These are phyloP conservation scores for Buceros bicornis DNA, from an alignment of 2,797 vertebrate genomes.

Conservation along the genomic window DNA sequence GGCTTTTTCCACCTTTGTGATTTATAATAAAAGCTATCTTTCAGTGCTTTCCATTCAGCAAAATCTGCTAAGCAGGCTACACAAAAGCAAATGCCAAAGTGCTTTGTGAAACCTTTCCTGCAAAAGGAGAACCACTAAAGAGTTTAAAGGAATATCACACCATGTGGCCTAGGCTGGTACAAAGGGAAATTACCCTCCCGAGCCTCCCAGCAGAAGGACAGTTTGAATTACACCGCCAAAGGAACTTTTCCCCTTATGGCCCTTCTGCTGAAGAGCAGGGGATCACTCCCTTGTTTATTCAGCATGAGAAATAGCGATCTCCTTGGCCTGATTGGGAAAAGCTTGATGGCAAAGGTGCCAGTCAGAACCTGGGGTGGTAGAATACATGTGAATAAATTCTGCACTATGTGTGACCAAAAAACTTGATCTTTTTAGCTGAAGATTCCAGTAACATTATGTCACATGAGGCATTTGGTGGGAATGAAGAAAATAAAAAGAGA, in stretches of 20 bases:
- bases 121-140: slow-evolving; percentile 28
- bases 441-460: slow-evolving; percentile 53
- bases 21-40: slow-evolving; percentile 46
- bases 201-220: neutral
- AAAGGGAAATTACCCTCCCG: slow-evolving; percentile 1
- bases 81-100: slow-evolving; percentile 41
- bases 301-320: slow-evolving; percentile 22
- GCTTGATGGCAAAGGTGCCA: neutral
- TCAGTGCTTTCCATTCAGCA: slow-evolving; percentile 38
- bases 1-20: slow-evolving; percentile 47
- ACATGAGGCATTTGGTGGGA: neutral
- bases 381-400: neutral
- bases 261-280: neutral
- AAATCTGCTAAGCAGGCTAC: slow-evolving; percentile 51
- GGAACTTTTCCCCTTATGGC: neutral
- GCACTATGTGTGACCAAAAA: neutral
- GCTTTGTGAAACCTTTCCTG: neutral
- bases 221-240: neutral
- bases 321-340: neutral
- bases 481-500: slow-evolving; percentile 35
- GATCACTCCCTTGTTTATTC: slow-evolving; percentile 7
- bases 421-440: slow-evolving; percentile 20
- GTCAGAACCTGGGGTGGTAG: neutral
- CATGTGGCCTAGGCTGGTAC: neutral
- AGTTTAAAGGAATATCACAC: slow-evolving; percentile 41